Evolutionary conservation across 2,888 invertebrate species (phyloP).

Genomic region (Myopa tessellatipennis): DNA sequence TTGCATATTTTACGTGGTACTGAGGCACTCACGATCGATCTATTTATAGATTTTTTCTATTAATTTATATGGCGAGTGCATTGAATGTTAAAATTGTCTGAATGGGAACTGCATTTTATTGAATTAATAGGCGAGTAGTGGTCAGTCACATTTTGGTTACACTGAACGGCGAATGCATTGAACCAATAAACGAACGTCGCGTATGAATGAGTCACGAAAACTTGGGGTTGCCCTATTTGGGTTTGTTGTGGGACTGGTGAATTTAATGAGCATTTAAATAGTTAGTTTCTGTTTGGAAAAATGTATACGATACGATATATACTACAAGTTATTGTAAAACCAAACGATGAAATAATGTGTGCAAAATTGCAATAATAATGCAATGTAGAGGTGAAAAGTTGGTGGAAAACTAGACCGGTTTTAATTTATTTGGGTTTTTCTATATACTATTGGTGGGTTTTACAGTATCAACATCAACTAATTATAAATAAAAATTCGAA

Average conservation of each 20-base stretch:
- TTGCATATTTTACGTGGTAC: neutral
- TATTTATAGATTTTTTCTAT: neutral
- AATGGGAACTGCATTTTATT: neutral
- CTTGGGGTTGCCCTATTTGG: constrained; percentile 32
- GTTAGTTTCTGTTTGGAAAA: neutral
- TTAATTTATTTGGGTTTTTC: too few relatives aligned
- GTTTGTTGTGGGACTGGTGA: neutral
- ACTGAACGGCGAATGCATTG: neutral
- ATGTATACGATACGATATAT: neutral
- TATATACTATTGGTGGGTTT: too few relatives aligned
- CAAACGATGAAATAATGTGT: too few relatives aligned
- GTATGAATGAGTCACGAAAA: constrained; percentile 22
- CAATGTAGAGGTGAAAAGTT: too few relatives aligned
- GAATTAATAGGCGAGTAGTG: constrained; percentile 1
- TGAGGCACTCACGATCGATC: neutral
- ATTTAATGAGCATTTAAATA: too few relatives aligned
- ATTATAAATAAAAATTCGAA: too few relatives aligned
- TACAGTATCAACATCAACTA: too few relatives aligned
- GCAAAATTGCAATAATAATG: too few relatives aligned
- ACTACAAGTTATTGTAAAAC: too few relatives aligned
- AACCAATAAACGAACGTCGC: neutral
- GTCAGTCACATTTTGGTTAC: neutral
- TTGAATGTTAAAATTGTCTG: neutral
- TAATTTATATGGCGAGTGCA: neutral
- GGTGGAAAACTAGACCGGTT: too few relatives aligned